Conservation (phyloP, 2,113 vertebrate species). For the Geothlypis trichas region DNA sequence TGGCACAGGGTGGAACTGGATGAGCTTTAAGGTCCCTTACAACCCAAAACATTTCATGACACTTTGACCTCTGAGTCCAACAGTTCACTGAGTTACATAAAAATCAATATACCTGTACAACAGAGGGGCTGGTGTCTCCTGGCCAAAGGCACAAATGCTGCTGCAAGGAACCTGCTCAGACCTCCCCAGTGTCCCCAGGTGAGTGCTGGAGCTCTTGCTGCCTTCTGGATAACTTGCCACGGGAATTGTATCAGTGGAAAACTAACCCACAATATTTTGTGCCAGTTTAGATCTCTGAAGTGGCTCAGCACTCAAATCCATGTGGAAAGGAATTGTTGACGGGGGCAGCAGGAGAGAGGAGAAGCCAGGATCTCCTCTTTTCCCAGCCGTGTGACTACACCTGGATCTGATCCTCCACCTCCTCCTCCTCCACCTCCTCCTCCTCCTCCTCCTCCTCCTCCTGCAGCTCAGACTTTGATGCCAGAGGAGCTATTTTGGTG, state of each 20-base stretch:
- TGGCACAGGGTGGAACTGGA: rapidly evolving
- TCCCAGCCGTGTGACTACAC: rapidly evolving
- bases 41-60: neutral
- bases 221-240: neutral
- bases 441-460: neutral
- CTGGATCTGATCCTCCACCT: neutral
- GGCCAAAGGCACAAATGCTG: neutral
- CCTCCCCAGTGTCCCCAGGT: neutral
- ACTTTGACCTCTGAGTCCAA: neutral
- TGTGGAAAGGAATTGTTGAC: neutral
- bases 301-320: neutral
- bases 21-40: neutral
- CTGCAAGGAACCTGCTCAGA: neutral
- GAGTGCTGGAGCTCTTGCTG: neutral
- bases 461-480: neutral
- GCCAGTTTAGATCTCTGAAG: neutral
- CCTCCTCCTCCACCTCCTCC: neutral
- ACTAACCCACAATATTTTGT: neutral
- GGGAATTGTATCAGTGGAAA: neutral
- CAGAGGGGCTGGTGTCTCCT: neutral
- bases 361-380: neutral
- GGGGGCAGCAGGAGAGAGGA: neutral
- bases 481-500: slow-evolving; percentile 23
- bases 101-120: neutral
- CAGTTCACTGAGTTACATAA: neutral